A percentile compares a stretch with the other conserved stretches of the same genome.
phyloP scores from a whole-genome alignment of 1,140 invertebrate genomes.

The Conopomorpha cramerella region DNA sequence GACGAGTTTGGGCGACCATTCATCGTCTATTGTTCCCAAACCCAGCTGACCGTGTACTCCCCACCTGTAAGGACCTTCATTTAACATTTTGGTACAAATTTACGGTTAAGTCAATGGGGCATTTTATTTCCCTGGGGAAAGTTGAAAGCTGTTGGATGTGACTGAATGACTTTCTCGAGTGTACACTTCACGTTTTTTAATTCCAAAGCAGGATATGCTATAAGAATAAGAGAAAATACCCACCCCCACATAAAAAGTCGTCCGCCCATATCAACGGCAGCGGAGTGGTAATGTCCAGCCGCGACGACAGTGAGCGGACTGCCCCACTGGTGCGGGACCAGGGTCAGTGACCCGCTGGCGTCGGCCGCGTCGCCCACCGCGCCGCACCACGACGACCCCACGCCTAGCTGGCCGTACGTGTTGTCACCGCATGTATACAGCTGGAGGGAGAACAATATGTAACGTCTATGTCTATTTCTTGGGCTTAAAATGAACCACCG shows the following conservation, averaged over 20 bases:
- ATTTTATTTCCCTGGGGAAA: no score
- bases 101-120: no score
- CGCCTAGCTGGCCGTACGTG: constrained; percentile 32
- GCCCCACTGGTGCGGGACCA: constrained; percentile 8
- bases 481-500: no score
- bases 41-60: constrained; percentile 47
- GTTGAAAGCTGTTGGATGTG: no score
- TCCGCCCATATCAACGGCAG: constrained; percentile 29
- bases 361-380: constrained; percentile 16
- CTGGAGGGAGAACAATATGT: no score
- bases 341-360: constrained; percentile 11
- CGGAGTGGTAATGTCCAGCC: constrained; percentile 40
- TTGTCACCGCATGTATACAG: constrained; percentile 38
- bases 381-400: constrained; percentile 24
- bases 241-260: constrained; percentile 38
- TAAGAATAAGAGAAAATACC: constrained; percentile 5
- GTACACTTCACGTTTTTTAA: no score
- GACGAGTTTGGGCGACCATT: constrained; percentile 30
- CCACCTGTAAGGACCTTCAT: constrained; percentile 39
- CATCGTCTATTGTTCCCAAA: constrained; percentile 33
- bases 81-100: no score
- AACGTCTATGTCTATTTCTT: no score
- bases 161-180: no score
- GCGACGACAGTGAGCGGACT: constrained; percentile 17
- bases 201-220: no score